Evolutionary conservation across 2,888 invertebrate species (phyloP).

Genomic region (Hemithea aestivaria): DNA sequence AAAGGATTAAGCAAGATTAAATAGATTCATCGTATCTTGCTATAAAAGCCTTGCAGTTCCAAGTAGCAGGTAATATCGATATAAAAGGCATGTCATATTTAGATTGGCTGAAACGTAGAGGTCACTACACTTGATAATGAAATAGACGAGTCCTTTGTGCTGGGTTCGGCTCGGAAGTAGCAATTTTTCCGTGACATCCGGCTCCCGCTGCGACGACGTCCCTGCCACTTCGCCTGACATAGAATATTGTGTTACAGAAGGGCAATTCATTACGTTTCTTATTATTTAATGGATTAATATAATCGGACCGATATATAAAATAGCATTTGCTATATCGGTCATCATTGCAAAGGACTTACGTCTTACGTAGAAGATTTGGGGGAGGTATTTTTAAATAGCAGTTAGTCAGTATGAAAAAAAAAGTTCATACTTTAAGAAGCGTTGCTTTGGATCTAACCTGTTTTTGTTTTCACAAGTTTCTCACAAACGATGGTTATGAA

Average conservation of each 20-base stretch:
- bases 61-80: slow-evolving; percentile 24
- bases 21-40: slow-evolving; percentile 6
- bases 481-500: too few relatives aligned
- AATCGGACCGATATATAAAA: too few relatives aligned
- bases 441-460: too few relatives aligned
- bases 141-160: slow-evolving; percentile 59
- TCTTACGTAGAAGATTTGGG: too few relatives aligned
- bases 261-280: slow-evolving; percentile 4
- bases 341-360: too few relatives aligned
- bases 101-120: slow-evolving; percentile 32
- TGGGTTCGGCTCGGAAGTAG: slow-evolving; percentile 62
- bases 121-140: slow-evolving; percentile 64
- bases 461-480: too few relatives aligned
- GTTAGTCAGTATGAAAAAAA: too few relatives aligned
- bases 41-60: slow-evolving; percentile 15
- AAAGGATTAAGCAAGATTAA: slow-evolving; percentile 8
- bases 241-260: slow-evolving; percentile 18
- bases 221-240: slow-evolving; percentile 41
- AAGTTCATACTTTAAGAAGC: too few relatives aligned
- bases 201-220: slow-evolving; percentile 57
- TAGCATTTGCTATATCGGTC: too few relatives aligned
- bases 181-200: slow-evolving; percentile 73
- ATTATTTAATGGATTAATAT: too few relatives aligned
- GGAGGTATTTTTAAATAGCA: too few relatives aligned
- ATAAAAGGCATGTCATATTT: slow-evolving; percentile 45